Evolutionary conservation across 2,113 vertebrate species (phyloP).

Genomic region (Vombatus ursinus): DNA sequence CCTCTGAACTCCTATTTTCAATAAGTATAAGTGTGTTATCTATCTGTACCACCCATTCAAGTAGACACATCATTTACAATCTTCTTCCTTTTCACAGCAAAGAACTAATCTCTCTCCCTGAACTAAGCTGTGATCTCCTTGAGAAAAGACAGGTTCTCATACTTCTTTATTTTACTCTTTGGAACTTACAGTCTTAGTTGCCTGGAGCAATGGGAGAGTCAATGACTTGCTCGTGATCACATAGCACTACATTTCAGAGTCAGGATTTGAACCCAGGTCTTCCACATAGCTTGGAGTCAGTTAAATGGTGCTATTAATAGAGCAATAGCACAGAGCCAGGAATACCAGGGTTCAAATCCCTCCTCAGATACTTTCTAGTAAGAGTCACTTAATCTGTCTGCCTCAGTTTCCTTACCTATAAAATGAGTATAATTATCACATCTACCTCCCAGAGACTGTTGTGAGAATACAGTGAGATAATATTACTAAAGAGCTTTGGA

Average conservation of each 20-base stretch:
- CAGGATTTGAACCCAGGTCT: neutral
- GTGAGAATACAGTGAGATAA: neutral
- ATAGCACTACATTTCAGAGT: neutral
- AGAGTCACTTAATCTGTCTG: neutral
- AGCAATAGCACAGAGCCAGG: neutral
- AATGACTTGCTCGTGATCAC: neutral
- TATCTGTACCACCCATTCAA: accelerated
- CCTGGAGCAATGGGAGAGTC: neutral
- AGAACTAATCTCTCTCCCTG: neutral
- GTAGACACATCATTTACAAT: neutral
- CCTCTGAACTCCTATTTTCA: neutral
- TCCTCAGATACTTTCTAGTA: neutral
- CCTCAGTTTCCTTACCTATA: neutral
- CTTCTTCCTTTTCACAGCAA: neutral
- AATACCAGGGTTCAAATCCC: neutral
- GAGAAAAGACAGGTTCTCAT: neutral
- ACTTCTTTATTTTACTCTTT: neutral
- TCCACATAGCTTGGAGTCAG: neutral
- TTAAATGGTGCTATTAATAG: neutral
- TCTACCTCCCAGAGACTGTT: neutral
- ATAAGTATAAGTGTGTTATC: neutral
- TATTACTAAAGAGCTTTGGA: neutral
- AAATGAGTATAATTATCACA: neutral
- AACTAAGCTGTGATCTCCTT: neutral
- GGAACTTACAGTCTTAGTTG: neutral